Evolutionary conservation across 2,113 vertebrate species (phyloP).

Genomic region (Reinhardtius hippoglossoides): DNA sequence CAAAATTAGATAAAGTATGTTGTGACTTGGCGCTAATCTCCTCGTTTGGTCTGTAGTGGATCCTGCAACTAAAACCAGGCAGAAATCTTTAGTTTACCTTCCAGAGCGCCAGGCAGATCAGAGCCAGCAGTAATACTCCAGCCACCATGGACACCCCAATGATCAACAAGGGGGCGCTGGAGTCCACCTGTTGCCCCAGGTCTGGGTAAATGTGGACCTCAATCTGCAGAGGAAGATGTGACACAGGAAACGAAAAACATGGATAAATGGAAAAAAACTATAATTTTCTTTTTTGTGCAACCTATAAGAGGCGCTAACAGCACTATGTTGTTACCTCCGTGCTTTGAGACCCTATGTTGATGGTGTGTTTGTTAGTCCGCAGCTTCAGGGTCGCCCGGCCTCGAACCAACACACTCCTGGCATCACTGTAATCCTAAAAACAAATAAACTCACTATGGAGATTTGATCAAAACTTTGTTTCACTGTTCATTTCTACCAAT

Average conservation of each 20-base stretch:
- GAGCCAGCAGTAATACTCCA: constrained; percentile 87
- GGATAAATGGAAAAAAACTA: too few relatives aligned
- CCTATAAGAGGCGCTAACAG: background rate
- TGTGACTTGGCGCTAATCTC: too few relatives aligned
- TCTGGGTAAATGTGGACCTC: constrained; percentile 85
- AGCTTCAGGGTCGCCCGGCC: constrained; percentile 87
- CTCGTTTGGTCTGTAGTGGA: too few relatives aligned
- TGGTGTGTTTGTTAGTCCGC: constrained; percentile 77
- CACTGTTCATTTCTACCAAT: too few relatives aligned
- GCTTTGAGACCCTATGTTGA: constrained; percentile 85
- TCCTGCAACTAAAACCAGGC: background rate
- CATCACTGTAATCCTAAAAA: constrained; percentile 85
- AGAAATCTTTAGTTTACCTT: constrained; percentile 81
- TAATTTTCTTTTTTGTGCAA: too few relatives aligned
- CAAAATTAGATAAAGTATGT: too few relatives aligned
- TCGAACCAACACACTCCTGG: constrained; percentile 79
- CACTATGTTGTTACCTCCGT: constrained; percentile 72
- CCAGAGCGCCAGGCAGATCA: constrained; percentile 90
- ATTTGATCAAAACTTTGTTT: too few relatives aligned
- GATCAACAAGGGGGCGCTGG: constrained; percentile 86
- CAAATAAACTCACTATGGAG: too few relatives aligned
- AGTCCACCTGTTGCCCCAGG: constrained; percentile 66
- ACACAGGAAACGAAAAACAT: background rate
- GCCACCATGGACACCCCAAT: constrained; percentile 84
- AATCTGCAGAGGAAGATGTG: constrained; percentile 79